A percentile compares a stretch with the other conserved stretches of the same genome.
These are phyloP conservation scores for Myzus persicae DNA, from an alignment of 1,140 invertebrate species.

Conservation along the genomic window DNA sequence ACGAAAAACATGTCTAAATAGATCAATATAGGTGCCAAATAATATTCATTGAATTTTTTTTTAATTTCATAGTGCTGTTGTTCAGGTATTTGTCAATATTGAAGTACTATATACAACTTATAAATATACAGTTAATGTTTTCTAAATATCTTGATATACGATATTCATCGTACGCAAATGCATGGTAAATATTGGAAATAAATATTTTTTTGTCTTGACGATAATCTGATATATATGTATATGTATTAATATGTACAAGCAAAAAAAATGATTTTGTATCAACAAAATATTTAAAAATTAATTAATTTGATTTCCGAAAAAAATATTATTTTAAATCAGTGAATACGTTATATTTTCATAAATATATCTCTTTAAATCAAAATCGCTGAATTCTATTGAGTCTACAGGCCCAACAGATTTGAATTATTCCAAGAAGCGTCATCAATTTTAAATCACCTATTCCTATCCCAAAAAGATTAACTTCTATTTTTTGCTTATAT, in stretches of 20 bases:
- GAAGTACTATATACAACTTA: not conserved
- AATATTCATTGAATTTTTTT: not conserved
- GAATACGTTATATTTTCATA: not conserved
- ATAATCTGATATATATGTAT: no score
- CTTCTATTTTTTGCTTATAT: no score
- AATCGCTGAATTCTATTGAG: not conserved
- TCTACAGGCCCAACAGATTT: not conserved
- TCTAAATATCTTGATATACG: not conserved
- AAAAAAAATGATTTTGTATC: not conserved
- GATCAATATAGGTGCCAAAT: no score
- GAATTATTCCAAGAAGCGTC: not conserved
- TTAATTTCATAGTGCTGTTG: not conserved
- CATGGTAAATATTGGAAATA: not conserved
- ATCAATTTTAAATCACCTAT: not conserved
- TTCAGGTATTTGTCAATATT: not conserved
- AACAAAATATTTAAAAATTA: not conserved
- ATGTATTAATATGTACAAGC: not conserved
- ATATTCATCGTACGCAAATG: not conserved
- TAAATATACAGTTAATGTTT: not conserved
- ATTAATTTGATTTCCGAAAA: not conserved
- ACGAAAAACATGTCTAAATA: not conserved
- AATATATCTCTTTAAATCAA: not conserved
- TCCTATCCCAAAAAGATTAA: no score
- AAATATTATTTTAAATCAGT: not conserved
- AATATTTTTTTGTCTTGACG: not conserved